These are phyloP conservation scores for Uria lomvia DNA, from an alignment of 2,113 vertebrate genomes.

Conservation along the genomic window DNA sequence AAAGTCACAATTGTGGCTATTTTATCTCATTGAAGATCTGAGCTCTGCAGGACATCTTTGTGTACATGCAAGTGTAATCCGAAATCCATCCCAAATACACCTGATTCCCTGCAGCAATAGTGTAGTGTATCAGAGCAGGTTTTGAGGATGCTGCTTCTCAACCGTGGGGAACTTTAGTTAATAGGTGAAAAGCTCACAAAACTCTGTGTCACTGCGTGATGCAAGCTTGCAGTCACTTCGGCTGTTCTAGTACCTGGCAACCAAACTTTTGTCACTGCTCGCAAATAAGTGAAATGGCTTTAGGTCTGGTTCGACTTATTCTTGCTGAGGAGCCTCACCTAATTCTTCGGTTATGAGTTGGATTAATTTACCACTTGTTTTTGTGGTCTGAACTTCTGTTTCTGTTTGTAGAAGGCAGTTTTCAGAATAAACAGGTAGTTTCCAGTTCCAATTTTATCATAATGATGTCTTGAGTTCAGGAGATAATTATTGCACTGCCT, in stretches of 20 bases:
- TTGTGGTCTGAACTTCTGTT: background rate
- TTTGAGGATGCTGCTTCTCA: background rate
- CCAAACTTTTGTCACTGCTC: background rate
- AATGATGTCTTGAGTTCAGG: background rate
- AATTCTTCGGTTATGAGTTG: background rate
- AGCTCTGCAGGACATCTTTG: background rate
- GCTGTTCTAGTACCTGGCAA: background rate
- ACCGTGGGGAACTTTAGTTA: background rate
- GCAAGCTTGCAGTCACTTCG: background rate
- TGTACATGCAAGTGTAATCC: rapidly evolving
- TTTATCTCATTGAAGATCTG: background rate
- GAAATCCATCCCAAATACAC: background rate
- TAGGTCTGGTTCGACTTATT: background rate
- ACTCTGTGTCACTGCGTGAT: background rate
- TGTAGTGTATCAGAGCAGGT: background rate
- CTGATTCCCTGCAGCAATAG: background rate
- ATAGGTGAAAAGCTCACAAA: background rate
- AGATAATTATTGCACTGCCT: background rate
- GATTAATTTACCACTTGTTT: background rate
- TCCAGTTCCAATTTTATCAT: background rate
- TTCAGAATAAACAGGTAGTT: conserved; percentile 8
- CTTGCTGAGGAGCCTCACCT: background rate
- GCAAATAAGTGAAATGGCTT: background rate
- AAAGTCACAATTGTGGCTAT: background rate
- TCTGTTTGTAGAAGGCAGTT: background rate